Conservation (phyloP, 2,888 invertebrate species). For the Eupithecia subumbrata region DNA sequence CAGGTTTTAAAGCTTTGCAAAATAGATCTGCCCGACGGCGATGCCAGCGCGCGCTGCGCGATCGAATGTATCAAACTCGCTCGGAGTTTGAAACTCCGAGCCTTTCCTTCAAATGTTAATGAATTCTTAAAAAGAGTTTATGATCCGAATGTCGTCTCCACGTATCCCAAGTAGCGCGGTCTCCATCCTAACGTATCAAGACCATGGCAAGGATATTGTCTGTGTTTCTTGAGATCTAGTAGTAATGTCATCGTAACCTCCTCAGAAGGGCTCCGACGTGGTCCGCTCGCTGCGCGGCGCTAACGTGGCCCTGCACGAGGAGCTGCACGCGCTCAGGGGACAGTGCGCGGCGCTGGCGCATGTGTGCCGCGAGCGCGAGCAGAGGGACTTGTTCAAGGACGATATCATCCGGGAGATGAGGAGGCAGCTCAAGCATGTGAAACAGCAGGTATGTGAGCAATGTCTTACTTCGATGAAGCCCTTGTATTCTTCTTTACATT, state of each 20-base stretch:
- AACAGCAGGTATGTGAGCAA: conserved; percentile 17
- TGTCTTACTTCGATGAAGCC: background rate
- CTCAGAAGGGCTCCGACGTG: conserved; percentile 70
- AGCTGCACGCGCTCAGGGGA: conserved; percentile 77
- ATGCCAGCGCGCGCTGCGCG: too few species aligned
- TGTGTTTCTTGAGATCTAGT: background rate
- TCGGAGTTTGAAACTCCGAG: too few species aligned
- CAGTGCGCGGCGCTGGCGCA: conserved; percentile 83
- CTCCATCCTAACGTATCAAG: too few species aligned
- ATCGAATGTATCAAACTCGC: too few species aligned
- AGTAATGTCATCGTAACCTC: background rate
- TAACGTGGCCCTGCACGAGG: conserved; percentile 84
- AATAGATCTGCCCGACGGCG: too few species aligned
- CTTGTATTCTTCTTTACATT: too few species aligned
- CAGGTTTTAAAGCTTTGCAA: too few species aligned
- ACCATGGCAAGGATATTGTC: too few species aligned
- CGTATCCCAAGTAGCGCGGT: too few species aligned
- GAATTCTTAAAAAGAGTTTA: too few species aligned
- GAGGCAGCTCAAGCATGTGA: conserved; percentile 72
- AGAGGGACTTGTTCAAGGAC: conserved; percentile 85
- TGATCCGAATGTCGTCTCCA: too few species aligned
- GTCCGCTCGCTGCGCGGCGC: conserved; percentile 71
- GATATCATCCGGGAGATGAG: conserved; percentile 87
- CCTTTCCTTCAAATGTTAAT: too few species aligned
- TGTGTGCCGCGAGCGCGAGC: conserved; percentile 79